Conservation (phyloP, 2,888 invertebrate genomes). For the Ennomos fuscantarius region DNA sequence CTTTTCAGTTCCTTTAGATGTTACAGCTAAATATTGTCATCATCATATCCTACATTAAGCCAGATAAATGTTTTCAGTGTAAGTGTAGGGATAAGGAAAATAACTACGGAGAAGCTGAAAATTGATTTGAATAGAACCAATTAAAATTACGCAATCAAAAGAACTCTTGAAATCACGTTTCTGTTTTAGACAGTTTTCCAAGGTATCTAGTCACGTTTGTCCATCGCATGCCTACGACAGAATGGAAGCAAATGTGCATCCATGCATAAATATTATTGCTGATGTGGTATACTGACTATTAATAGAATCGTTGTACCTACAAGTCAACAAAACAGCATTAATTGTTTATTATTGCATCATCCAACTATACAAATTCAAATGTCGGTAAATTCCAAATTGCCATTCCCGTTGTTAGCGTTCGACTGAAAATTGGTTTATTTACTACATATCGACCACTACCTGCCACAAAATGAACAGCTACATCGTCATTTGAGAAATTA, state of each 20-base stretch:
- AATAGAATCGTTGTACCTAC: slow-evolving; percentile 16
- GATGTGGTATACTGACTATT: slow-evolving; percentile 11
- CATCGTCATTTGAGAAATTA: too few species aligned
- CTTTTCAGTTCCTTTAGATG: too few species aligned
- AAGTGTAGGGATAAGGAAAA: too few species aligned
- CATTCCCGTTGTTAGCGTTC: neutral
- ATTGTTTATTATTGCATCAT: slow-evolving; percentile 4
- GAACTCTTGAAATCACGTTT: neutral
- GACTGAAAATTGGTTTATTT: neutral
- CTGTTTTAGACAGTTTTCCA: slow-evolving; percentile 38
- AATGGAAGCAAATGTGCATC: slow-evolving; percentile 38
- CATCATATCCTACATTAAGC: too few species aligned
- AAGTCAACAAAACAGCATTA: neutral
- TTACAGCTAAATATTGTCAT: too few species aligned
- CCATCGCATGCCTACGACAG: slow-evolving; percentile 39
- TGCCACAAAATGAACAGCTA: neutral
- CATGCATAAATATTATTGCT: slow-evolving; percentile 11
- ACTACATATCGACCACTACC: neutral
- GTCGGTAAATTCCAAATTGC: neutral
- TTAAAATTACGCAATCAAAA: neutral
- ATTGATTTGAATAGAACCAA: too few species aligned
- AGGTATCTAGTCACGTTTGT: slow-evolving; percentile 50
- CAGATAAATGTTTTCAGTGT: too few species aligned
- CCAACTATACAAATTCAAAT: neutral
- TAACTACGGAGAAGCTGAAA: too few species aligned